Percentiles rank a stretch among this genome's conserved stretches.
phyloP scores from a whole-genome alignment of 2,888 invertebrate genomes.

The Phortica okadai region DNA sequence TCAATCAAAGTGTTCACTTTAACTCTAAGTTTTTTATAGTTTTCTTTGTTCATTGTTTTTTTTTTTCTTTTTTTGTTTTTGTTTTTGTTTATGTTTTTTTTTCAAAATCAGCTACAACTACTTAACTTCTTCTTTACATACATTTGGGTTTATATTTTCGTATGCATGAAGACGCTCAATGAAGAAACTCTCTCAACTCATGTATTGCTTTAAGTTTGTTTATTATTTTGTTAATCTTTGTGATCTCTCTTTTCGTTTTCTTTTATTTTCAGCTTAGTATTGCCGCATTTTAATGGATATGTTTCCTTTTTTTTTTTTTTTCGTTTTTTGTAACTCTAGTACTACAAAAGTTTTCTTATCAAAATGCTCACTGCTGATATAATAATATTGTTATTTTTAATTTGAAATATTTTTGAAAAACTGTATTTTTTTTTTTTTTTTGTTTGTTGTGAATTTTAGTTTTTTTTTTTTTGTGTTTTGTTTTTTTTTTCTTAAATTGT shows the following conservation, averaged over 20 bases:
- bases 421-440: slow-evolving; percentile 25
- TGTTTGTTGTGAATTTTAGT: background rate
- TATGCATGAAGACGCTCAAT: background rate
- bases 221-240: slow-evolving; percentile 46
- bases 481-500: background rate
- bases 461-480: background rate
- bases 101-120: too few relatives aligned
- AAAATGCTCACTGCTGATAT: slow-evolving; percentile 33
- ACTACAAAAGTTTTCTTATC: slow-evolving; percentile 47
- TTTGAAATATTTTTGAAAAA: background rate
- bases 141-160: background rate
- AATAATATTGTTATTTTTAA: background rate
- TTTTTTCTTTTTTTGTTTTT: too few relatives aligned
- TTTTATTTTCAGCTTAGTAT: slow-evolving; percentile 26
- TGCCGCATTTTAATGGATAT: slow-evolving; percentile 10
- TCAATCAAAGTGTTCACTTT: too few relatives aligned
- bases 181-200: background rate
- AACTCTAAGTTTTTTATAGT: too few relatives aligned
- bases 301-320: slow-evolving; percentile 34
- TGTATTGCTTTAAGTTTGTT: slow-evolving; percentile 13
- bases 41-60: too few relatives aligned
- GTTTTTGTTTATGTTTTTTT: too few relatives aligned
- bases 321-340: slow-evolving; percentile 48
- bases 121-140: background rate
- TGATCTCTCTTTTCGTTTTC: slow-evolving; percentile 27